Percentiles rank a stretch among this genome's conserved stretches.
These are phyloP conservation scores for Patella pellucida DNA, from an alignment of 2,888 invertebrate genomes.

Conservation along the genomic window DNA sequence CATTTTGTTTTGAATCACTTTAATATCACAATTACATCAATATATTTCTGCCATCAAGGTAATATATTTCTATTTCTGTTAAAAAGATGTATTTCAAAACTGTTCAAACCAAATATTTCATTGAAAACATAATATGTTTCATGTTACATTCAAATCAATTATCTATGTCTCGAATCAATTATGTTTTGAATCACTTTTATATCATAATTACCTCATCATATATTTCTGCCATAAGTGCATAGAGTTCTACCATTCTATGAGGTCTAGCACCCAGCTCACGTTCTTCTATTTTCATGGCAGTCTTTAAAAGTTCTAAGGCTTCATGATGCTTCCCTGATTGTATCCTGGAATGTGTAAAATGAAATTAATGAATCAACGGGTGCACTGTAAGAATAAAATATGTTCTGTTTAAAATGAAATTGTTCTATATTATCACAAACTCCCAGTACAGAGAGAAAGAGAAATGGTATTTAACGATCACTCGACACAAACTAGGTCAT, in stretches of 20 bases:
- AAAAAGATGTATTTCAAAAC: no score
- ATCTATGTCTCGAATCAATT: background rate
- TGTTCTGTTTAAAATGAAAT: no score
- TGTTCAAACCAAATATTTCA: no score
- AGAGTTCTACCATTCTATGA: slow-evolving; percentile 69
- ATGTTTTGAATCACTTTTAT: background rate
- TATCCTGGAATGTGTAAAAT: slow-evolving; percentile 47
- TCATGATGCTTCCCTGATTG: slow-evolving; percentile 67
- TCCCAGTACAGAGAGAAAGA: no score
- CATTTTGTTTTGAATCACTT: background rate
- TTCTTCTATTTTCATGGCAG: slow-evolving; percentile 68
- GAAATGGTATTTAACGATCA: no score
- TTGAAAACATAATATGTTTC: no score
- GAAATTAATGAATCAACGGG: no score
- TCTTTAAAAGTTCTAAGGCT: slow-evolving; percentile 64
- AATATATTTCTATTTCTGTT: no score
- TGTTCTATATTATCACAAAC: no score
- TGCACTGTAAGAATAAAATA: no score
- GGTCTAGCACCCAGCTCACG: slow-evolving; percentile 66
- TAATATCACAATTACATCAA: slow-evolving; percentile 51
- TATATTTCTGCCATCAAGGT: slow-evolving; percentile 70
- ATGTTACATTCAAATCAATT: background rate
- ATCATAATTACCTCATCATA: slow-evolving; percentile 64
- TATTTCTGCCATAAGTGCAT: slow-evolving; percentile 68
- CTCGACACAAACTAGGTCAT: no score